Evolutionary conservation across 2,113 vertebrate genomes (phyloP), one percentile per base, ranked within the genome.

Genomic region (Austrofundulus limnaeus): DNA sequence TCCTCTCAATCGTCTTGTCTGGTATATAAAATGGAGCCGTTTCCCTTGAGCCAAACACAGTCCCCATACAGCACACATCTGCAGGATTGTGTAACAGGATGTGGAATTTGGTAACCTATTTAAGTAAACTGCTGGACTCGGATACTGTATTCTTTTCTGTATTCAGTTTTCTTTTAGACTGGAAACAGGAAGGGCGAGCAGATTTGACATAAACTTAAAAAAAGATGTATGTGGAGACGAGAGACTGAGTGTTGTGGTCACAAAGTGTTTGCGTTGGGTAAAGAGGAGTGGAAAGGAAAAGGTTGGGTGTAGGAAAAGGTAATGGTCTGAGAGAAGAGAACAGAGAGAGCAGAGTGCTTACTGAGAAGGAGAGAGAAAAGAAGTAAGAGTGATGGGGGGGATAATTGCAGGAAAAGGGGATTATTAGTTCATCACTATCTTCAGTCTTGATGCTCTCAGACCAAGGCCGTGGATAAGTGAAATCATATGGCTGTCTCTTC

Each of bases 401-500:
- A 19, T 68, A 91, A 92, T 89, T 90, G 86, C 84, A 89, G 90
- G 86, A 90, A 89, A 86, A 78, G 81, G 61, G 84, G 83, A 89
- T 90, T 87, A 89, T 91, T 90, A 89, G 75, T 89, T 80, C 42
- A 76, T 91, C 88, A 89, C 90, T 88, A 77, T 86, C 83, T 77
- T 49, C 78, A 77, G 70, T 79, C 72, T 85, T 74, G 74, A 87
- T 82, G 60, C 83, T 82, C 68, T 85, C 66, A 74, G 80, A 85
- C 85, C 85, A 87, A 87, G 88, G 86, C 85, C 56, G 24, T 43
- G 77, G 87, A 90, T 88, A 90, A 90, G 87, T 88, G 84, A 90
- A 89, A 79, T 92, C 89, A 89, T 86, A 88, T 89, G 85, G 81
- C 75, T 66, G 75, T 78, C 70, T 81, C 83, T 79, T 87, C 81